Evolutionary conservation across 2,113 vertebrate genomes (phyloP).

Genomic region (Drymodes brunneopygia): DNA sequence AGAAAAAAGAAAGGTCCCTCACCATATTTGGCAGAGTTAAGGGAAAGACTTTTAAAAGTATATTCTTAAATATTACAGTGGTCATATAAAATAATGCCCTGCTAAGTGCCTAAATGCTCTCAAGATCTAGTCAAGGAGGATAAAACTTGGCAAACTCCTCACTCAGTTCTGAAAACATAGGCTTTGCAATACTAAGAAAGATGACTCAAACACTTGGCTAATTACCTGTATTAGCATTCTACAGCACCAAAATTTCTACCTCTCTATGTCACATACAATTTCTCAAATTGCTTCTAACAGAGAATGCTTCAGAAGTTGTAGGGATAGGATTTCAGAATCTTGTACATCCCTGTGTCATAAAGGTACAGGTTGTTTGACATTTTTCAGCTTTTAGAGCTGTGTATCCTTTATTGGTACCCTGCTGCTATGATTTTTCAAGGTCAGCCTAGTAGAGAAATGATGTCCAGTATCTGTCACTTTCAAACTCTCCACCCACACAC

Average conservation of each 20-base stretch:
- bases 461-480: neutral
- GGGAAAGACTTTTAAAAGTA: neutral
- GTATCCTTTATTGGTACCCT: neutral
- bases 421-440: slow-evolving; percentile 1
- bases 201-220: neutral
- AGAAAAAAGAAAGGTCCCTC: neutral
- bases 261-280: neutral
- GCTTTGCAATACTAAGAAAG: neutral
- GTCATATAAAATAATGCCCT: neutral
- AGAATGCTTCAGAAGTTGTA: neutral
- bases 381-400: neutral
- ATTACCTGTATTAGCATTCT: neutral
- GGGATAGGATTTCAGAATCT: neutral
- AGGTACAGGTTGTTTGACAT: neutral
- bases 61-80: neutral
- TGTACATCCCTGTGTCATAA: neutral
- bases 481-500: neutral
- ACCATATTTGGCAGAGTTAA: neutral
- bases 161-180: neutral
- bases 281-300: neutral
- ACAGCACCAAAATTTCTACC: neutral
- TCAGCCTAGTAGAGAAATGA: neutral
- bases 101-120: neutral
- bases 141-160: neutral
- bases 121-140: neutral